Evolutionary conservation across 1,140 invertebrate species (phyloP).

Genomic region (Limonius californicus): DNA sequence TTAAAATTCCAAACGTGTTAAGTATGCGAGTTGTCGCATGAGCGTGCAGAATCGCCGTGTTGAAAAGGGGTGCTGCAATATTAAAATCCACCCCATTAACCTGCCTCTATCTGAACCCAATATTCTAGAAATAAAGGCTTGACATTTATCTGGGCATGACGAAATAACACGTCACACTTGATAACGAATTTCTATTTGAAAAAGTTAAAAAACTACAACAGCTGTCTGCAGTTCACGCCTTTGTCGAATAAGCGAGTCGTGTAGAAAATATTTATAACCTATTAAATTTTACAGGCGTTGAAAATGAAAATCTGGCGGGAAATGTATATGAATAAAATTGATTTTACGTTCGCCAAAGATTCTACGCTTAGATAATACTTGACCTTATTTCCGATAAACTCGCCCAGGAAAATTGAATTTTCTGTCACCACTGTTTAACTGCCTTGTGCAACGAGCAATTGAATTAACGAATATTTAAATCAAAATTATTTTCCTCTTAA

Average conservation of each 20-base stretch:
- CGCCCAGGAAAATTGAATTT: not conserved
- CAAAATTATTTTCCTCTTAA: too few relatives aligned
- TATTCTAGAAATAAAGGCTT: conserved; percentile 1
- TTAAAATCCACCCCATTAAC: conserved; percentile 26
- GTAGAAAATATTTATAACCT: conserved; percentile 15
- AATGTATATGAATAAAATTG: not conserved
- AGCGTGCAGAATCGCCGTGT: conserved; percentile 23
- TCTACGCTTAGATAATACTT: too few relatives aligned
- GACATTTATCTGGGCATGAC: conserved; percentile 12
- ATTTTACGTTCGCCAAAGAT: too few relatives aligned
- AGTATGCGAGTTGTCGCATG: conserved; percentile 23
- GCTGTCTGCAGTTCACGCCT: conserved; percentile 22
- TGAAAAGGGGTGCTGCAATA: conserved; percentile 17
- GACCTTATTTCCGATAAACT: not conserved
- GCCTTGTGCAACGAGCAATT: not conserved
- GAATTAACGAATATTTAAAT: too few relatives aligned
- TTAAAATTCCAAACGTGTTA: conserved; percentile 26
- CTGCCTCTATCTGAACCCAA: conserved; percentile 7
- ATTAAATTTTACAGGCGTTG: not conserved
- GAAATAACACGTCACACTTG: conserved; percentile 5
- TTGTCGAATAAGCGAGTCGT: conserved; percentile 15
- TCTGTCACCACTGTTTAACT: too few relatives aligned
- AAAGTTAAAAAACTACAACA: conserved; percentile 15
- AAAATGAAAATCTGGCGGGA: not conserved
- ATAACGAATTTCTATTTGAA: conserved; percentile 3